Percentiles rank a stretch among this genome's conserved stretches.
phyloP scores from a whole-genome alignment of 2,797 vertebrate genomes.

The Lutjanus campechanus region DNA sequence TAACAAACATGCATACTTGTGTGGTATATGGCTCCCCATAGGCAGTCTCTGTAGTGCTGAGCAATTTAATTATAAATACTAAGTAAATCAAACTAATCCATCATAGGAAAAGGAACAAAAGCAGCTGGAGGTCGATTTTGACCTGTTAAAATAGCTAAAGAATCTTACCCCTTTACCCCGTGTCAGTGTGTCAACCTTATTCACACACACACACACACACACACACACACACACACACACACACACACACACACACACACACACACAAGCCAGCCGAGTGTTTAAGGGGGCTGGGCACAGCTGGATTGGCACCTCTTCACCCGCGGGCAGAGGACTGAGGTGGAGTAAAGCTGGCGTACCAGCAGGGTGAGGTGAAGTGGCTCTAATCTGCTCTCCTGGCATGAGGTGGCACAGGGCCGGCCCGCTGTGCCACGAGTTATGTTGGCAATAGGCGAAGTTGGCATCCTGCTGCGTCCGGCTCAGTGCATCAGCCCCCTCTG shows the following conservation, averaged over 20 bases:
- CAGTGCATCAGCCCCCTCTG: constrained; percentile 67
- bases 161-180: neutral
- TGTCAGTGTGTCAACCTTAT: neutral
- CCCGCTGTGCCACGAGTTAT: constrained; percentile 71
- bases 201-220: constrained; percentile 10
- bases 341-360: constrained; percentile 62
- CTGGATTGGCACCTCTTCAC: constrained; percentile 60
- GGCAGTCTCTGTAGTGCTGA: neutral
- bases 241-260: constrained; percentile 13
- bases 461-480: constrained; percentile 50
- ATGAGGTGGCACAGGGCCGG: constrained; percentile 62
- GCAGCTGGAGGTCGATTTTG: neutral
- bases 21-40: neutral
- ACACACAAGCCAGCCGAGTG: constrained; percentile 20
- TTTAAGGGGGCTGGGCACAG: constrained; percentile 60
- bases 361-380: constrained; percentile 71
- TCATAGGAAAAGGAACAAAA: constrained; percentile 7
- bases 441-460: constrained; percentile 61
- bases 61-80: neutral
- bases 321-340: constrained; percentile 42
- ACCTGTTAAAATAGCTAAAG: neutral
- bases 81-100: neutral
- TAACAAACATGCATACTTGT: neutral
- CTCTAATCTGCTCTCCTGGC: constrained; percentile 77
- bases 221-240: constrained; percentile 17